Conservation (phyloP, 2,888 invertebrate genomes). For the Ecdyonurus torrentis region DNA sequence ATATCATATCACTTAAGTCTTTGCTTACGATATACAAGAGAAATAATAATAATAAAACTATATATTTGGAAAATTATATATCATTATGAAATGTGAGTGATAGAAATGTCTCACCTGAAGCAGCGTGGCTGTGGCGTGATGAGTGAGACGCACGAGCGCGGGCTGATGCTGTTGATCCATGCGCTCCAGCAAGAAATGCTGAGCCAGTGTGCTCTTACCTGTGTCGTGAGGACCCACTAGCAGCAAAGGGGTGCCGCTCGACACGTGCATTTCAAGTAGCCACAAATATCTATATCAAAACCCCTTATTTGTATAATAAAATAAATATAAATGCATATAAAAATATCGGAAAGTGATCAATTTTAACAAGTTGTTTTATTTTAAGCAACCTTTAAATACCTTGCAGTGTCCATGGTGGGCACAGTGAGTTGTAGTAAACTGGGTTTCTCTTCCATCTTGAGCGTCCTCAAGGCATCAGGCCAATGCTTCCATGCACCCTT, state of each 20-base stretch:
- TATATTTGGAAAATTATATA: no score
- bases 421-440: slow-evolving; percentile 47
- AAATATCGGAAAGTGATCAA: no score
- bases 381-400: slow-evolving; percentile 19
- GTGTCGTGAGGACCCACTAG: slow-evolving; percentile 74
- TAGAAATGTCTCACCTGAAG: background rate
- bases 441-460: slow-evolving; percentile 35
- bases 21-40: no score
- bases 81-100: no score
- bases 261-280: slow-evolving; percentile 58
- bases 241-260: slow-evolving; percentile 45
- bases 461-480: slow-evolving; percentile 51
- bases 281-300: slow-evolving; percentile 41
- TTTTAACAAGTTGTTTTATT: background rate
- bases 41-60: no score
- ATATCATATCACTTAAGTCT: no score
- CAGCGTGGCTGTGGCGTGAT: background rate
- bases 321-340: background rate
- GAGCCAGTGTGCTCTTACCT: slow-evolving; percentile 69
- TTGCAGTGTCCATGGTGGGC: slow-evolving; percentile 70
- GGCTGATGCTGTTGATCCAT: slow-evolving; percentile 53
- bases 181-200: slow-evolving; percentile 50
- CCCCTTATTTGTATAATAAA: background rate
- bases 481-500: slow-evolving; percentile 81
- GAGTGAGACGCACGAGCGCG: slow-evolving; percentile 30